These are phyloP conservation scores for Sipha flava DNA, from an alignment of 1,140 invertebrate genomes.

Conservation along the genomic window DNA sequence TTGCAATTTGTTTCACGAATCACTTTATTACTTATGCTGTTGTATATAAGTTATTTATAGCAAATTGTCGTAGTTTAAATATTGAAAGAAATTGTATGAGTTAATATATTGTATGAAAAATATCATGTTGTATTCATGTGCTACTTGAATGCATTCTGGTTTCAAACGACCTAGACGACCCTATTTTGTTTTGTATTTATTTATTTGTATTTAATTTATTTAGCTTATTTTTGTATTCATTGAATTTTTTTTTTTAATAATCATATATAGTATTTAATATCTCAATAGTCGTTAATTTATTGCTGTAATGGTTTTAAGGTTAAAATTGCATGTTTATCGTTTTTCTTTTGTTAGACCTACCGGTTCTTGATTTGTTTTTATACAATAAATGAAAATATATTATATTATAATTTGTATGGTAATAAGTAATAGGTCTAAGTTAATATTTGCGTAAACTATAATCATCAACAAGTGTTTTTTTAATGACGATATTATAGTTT, in stretches of 20 bases:
- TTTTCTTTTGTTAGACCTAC: background rate
- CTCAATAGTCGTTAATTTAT: constrained; percentile 30
- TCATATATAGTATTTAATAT: constrained; percentile 7
- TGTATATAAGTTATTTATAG: constrained; percentile 10
- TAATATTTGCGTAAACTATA: background rate
- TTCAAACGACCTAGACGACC: background rate
- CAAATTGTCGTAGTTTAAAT: background rate
- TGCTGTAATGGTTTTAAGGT: constrained; percentile 14
- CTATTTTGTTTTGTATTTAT: constrained; percentile 20
- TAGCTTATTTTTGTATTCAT: constrained; percentile 16
- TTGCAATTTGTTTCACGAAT: constrained; percentile 26
- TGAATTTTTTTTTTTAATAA: background rate
- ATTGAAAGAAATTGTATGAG: background rate
- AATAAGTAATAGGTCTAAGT: too few relatives aligned
- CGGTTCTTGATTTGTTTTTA: background rate
- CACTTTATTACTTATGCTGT: background rate
- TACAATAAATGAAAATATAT: background rate
- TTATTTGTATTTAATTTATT: constrained; percentile 27
- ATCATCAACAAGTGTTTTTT: background rate
- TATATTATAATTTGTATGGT: too few relatives aligned
- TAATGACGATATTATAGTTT: background rate
- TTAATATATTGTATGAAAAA: background rate
- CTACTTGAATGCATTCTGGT: background rate
- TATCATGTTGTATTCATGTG: background rate
- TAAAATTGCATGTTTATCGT: constrained; percentile 9